Conservation (phyloP, 2,797 vertebrate genomes). For the Mus minutoides region DNA sequence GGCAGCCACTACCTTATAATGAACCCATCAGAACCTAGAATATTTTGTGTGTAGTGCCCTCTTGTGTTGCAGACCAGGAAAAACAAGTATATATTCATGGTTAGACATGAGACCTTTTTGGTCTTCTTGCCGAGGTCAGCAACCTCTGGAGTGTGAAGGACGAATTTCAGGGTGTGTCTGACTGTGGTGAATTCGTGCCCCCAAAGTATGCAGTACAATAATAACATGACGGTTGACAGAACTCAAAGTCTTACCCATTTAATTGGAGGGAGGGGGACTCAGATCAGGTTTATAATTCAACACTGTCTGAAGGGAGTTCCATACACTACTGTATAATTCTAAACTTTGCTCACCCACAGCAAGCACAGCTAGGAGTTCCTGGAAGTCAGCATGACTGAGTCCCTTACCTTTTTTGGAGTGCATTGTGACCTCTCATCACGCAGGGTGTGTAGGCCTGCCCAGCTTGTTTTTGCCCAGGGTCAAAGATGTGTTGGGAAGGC, state of each 20-base stretch:
- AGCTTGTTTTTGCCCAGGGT: neutral
- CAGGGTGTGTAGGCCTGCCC: neutral
- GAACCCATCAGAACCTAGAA: neutral
- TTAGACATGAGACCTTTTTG: neutral
- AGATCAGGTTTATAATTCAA: conserved; percentile 10
- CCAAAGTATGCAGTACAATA: neutral
- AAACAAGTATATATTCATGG: neutral
- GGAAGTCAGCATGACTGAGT: neutral
- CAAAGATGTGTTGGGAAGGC: neutral
- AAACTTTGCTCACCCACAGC: neutral
- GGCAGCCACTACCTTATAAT: neutral
- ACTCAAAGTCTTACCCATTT: conserved; percentile 45
- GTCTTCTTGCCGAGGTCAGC: neutral
- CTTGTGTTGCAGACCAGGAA: conserved; percentile 50
- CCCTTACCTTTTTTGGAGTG: neutral
- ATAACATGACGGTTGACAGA: neutral
- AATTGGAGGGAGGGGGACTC: neutral
- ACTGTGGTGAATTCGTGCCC: neutral
- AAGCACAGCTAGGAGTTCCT: conserved; percentile 32
- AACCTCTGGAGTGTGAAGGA: neutral
- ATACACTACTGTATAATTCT: neutral
- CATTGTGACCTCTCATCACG: neutral
- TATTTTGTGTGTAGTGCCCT: conserved; percentile 51
- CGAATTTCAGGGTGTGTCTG: conserved; percentile 20
- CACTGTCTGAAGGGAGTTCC: neutral